Evolutionary conservation across 2,888 invertebrate genomes (phyloP), one percentile per base, ranked within the genome.

Genomic region (Conchocele bisecta): DNA sequence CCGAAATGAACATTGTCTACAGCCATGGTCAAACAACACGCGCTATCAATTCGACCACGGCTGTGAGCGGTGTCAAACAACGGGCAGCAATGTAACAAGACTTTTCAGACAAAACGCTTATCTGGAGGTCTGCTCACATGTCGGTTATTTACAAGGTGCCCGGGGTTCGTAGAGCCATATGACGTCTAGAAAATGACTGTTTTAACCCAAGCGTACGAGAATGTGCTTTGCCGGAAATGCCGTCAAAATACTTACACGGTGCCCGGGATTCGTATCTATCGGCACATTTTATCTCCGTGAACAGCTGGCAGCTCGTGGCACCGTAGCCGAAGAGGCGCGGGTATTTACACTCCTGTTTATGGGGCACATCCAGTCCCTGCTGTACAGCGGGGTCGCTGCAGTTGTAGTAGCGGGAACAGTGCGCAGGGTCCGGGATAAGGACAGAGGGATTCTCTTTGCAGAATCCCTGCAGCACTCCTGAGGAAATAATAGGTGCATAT

Each of bases 381-480:
- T 60, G 42, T 2, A 75, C 28, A 3, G 59, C 22, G 0, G 67
- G 66, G 24, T 81, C 79, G 50, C 79, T 81, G 65, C 86, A 86
- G 68, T 85, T 86, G 71, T 83, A 86, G 42, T 77, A 86, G 39
- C 83, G 57, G 44, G 83, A 83, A 64, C 86, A 86, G 39, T 83
- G 79, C 33, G 65, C 56, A 0, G 84, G 83, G 46, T 86, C 84
- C 1, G 84, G 83, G 20, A 86, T 75, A 20, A 86, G 44, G 2
- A 73, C 73, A 1, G 67, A 59, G 0, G 76, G 83, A 20, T 79
- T 83, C 20, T 77, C 82, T 22, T 57, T 58, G 41, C 82, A 83
- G 70, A 76, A 79, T n/a, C 77, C 75, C 15, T 44, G 54, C 9
- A 83, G 39, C 11, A 81, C 70, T 20, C 46, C 82, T 83, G 60